Conservation (phyloP, 2,113 vertebrate genomes). For the Tachysurus fulvidraco region DNA sequence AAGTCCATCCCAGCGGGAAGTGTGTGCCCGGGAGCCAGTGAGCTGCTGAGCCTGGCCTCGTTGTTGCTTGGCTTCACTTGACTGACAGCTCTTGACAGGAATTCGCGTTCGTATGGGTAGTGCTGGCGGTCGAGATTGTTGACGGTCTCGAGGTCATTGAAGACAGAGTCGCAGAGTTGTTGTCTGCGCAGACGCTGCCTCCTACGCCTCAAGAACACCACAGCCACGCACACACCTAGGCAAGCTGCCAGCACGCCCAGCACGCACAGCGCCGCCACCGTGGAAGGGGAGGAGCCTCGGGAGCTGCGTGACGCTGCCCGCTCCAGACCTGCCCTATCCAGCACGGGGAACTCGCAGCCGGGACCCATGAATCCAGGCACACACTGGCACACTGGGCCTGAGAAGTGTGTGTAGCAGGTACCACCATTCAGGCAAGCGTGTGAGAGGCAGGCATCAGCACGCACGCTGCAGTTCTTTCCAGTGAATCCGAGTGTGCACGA, state of each 20-base stretch:
- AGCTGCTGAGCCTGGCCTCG: slow-evolving; percentile 67
- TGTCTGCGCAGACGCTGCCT: slow-evolving; percentile 68
- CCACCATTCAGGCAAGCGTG: slow-evolving; percentile 82
- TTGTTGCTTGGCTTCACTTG: slow-evolving; percentile 73
- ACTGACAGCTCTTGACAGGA: slow-evolving; percentile 67
- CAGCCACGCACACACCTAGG: slow-evolving; percentile 69
- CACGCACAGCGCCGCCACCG: slow-evolving; percentile 73
- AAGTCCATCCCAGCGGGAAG: slow-evolving; percentile 63
- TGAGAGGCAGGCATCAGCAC: slow-evolving; percentile 79
- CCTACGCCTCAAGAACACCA: slow-evolving; percentile 67
- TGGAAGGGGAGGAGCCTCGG: slow-evolving; percentile 69
- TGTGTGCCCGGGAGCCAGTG: slow-evolving; percentile 59
- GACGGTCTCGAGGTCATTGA: slow-evolving; percentile 75
- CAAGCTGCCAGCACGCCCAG: slow-evolving; percentile 75
- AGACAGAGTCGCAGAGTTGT: slow-evolving; percentile 71
- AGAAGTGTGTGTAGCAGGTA: slow-evolving; percentile 88
- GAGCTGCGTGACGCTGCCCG: slow-evolving; percentile 60
- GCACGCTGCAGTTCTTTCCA: slow-evolving; percentile 81
- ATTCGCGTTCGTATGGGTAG: slow-evolving; percentile 71
- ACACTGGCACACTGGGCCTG: slow-evolving; percentile 85
- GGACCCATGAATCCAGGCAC: slow-evolving; percentile 84
- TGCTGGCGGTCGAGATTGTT: slow-evolving; percentile 69
- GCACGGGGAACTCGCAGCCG: slow-evolving; percentile 81
- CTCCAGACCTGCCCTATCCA: slow-evolving; percentile 60
- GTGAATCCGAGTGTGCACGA: slow-evolving; percentile 85